phyloP scores from a whole-genome alignment of 2,113 vertebrate species.

The Leptobrachium leishanense region DNA sequence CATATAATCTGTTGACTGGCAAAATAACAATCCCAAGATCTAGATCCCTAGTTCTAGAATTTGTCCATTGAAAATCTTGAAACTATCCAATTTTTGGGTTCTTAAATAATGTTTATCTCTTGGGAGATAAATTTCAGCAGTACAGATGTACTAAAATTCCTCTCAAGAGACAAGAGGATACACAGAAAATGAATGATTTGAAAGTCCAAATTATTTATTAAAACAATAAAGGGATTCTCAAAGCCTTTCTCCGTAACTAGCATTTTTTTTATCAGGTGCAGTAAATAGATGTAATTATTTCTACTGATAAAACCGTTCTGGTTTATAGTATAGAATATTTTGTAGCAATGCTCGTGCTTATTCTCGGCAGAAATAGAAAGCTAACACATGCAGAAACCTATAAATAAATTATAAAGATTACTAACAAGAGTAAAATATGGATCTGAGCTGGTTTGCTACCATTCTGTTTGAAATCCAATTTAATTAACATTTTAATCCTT shows the following conservation, averaged over 20 bases:
- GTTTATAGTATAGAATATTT: background rate
- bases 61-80: background rate
- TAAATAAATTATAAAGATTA: too few species aligned
- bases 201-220: slow-evolving; percentile 2
- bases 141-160: background rate
- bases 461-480: too few species aligned
- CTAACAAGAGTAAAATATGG: too few species aligned
- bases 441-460: too few species aligned
- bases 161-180: background rate
- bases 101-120: background rate
- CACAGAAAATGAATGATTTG: background rate
- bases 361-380: too few species aligned
- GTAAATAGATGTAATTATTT: background rate
- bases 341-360: background rate
- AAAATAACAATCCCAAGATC: background rate
- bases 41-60: background rate
- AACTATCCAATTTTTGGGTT: background rate
- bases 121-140: background rate
- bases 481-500: too few species aligned
- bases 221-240: background rate
- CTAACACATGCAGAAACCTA: too few species aligned
- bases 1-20: background rate
- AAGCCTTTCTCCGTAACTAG: background rate
- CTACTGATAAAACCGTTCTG: background rate
- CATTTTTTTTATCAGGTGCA: background rate